Percentiles rank a stretch among this genome's conserved stretches.
Conservation (phyloP, 2,888 invertebrate genomes). For the Cantharis flavilabris region DNA sequence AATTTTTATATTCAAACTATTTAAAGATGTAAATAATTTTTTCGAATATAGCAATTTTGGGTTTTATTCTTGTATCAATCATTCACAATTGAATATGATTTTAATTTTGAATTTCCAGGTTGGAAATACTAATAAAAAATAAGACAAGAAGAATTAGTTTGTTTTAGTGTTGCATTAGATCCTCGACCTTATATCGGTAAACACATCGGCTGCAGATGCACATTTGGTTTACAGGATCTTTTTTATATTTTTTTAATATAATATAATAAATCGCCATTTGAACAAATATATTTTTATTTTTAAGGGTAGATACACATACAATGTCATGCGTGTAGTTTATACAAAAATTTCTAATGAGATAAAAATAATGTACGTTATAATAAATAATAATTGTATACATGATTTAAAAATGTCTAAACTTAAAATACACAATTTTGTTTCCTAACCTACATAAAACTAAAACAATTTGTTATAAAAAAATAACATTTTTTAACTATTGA, state of each 20-base stretch:
- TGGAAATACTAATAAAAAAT: not conserved
- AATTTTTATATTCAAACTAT: not conserved
- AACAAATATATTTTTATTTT: not conserved
- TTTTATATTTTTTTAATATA: too few relatives aligned
- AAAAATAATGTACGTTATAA: not conserved
- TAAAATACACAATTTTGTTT: not conserved
- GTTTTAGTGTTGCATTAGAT: not conserved
- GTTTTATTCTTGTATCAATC: not conserved
- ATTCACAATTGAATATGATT: not conserved
- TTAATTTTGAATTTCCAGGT: not conserved
- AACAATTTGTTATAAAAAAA: not conserved
- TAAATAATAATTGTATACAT: not conserved
- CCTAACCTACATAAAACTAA: not conserved
- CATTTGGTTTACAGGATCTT: too few relatives aligned
- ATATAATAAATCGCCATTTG: not conserved
- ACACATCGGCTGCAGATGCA: too few relatives aligned
- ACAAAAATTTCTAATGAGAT: not conserved
- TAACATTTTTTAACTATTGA: not conserved
- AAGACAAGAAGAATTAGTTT: not conserved
- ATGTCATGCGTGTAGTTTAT: not conserved
- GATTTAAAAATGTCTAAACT: not conserved
- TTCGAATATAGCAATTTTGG: not conserved
- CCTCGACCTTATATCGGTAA: not conserved
- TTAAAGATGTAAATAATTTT: not conserved
- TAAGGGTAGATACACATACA: not conserved